Conservation (phyloP, 2,113 vertebrate species). For the Serilophus lunatus region DNA sequence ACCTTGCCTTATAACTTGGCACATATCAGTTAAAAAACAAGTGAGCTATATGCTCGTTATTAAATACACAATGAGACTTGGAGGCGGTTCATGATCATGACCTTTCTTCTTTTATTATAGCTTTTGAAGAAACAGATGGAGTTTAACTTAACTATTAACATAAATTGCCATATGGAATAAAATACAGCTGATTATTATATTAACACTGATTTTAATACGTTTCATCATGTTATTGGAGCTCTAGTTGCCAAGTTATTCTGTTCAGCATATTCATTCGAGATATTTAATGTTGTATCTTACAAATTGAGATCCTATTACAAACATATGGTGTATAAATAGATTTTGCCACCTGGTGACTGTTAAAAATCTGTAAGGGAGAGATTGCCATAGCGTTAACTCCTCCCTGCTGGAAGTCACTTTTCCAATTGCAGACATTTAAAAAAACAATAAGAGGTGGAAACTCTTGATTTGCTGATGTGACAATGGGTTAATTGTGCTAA, state of each 20-base stretch:
- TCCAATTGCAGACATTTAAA: constrained; percentile 20
- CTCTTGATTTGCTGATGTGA: constrained; percentile 33
- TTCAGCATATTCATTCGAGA: constrained; percentile 63
- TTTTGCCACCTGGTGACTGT: constrained; percentile 64
- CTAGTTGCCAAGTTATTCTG: constrained; percentile 65
- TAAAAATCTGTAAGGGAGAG: constrained; percentile 42
- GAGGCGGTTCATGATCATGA: constrained; percentile 37
- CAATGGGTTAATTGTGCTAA: constrained; percentile 61
- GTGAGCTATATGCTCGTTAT: constrained; percentile 23
- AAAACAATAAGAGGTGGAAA: constrained; percentile 23
- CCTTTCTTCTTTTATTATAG: constrained; percentile 49
- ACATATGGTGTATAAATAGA: constrained; percentile 65
- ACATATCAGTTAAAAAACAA: neutral
- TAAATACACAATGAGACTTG: neutral
- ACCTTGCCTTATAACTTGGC: constrained; percentile 29
- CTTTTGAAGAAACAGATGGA: constrained; percentile 76
- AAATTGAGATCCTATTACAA: constrained; percentile 53
- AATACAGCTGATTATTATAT: constrained; percentile 78
- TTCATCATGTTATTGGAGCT: constrained; percentile 68
- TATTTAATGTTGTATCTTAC: constrained; percentile 54
- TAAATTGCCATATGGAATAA: constrained; percentile 77
- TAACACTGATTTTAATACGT: constrained; percentile 73
- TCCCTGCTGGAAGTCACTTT: constrained; percentile 56
- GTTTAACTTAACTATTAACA: constrained; percentile 72
- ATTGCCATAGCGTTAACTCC: constrained; percentile 47